phyloP scores from a whole-genome alignment of 2,888 invertebrate genomes.

The Branchellion lobata region DNA sequence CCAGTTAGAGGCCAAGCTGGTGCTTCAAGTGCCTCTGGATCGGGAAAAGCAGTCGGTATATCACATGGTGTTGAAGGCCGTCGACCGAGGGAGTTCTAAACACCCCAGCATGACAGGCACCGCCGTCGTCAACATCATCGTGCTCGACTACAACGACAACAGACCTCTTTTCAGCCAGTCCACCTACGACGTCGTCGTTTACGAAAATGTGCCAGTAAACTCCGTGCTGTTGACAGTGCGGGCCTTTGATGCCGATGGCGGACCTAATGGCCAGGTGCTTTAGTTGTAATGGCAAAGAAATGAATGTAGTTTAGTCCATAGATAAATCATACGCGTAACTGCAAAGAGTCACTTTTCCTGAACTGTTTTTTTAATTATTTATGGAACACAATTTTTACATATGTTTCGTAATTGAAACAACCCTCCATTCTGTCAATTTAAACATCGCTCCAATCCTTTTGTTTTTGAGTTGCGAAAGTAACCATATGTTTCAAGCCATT shows the following conservation, averaged over 20 bases:
- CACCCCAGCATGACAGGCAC: slow-evolving; percentile 19
- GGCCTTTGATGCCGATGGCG: slow-evolving; percentile 40
- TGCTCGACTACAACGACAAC: slow-evolving; percentile 41
- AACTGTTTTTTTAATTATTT: too few species aligned
- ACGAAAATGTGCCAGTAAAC: slow-evolving; percentile 27
- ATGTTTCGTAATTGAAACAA: too few species aligned
- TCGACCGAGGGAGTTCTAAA: slow-evolving; percentile 44
- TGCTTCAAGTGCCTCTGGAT: slow-evolving; percentile 48
- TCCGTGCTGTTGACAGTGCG: slow-evolving; percentile 21
- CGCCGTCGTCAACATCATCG: slow-evolving; percentile 35
- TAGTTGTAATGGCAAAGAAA: too few species aligned
- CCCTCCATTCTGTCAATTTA: too few species aligned
- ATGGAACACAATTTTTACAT: too few species aligned
- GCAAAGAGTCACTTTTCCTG: too few species aligned
- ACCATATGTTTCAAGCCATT: too few species aligned
- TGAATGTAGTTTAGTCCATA: too few species aligned
- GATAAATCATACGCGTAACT: too few species aligned
- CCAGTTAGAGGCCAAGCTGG: slow-evolving; percentile 46
- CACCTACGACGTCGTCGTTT: slow-evolving; percentile 38
- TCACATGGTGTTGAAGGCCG: slow-evolving; percentile 46
- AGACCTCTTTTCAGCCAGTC: slow-evolving; percentile 17
- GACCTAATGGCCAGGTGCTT: slow-evolving; percentile 38
- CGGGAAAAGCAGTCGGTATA: slow-evolving; percentile 48
- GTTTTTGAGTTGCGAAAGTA: too few species aligned
- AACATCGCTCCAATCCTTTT: too few species aligned